Conservation (phyloP, 2,113 vertebrate genomes). For the Sylvietta virens region DNA sequence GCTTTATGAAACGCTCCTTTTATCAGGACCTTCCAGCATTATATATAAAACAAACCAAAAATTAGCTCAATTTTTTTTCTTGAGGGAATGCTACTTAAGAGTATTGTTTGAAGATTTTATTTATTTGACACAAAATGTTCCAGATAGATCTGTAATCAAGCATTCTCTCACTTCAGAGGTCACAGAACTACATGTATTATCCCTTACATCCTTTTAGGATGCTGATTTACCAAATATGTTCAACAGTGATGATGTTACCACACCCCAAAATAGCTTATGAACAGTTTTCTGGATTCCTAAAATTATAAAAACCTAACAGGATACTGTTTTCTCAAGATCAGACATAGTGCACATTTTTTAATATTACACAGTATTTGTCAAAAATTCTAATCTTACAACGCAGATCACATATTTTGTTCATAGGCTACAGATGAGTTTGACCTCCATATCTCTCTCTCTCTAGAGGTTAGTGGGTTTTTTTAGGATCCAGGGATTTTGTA, state of each 20-base stretch:
- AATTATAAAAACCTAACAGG: neutral
- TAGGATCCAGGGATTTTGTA: neutral
- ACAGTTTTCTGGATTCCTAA: neutral
- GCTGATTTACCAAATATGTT: neutral
- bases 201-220: neutral
- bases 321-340: neutral
- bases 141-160: neutral
- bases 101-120: neutral
- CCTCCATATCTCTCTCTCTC: neutral
- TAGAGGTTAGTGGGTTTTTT: neutral
- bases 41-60: neutral
- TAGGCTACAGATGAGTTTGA: neutral
- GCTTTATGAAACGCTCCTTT: neutral
- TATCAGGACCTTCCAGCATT: neutral
- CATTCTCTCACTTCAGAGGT: neutral
- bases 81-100: neutral
- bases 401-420: neutral
- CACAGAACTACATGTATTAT: neutral
- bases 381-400: neutral
- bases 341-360: neutral
- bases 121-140: neutral
- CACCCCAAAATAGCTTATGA: neutral
- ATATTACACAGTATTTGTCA: neutral
- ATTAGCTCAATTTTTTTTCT: neutral
- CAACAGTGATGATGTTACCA: neutral